phyloP scores from a whole-genome alignment of 2,113 vertebrate species.

The Scolopax mira region DNA sequence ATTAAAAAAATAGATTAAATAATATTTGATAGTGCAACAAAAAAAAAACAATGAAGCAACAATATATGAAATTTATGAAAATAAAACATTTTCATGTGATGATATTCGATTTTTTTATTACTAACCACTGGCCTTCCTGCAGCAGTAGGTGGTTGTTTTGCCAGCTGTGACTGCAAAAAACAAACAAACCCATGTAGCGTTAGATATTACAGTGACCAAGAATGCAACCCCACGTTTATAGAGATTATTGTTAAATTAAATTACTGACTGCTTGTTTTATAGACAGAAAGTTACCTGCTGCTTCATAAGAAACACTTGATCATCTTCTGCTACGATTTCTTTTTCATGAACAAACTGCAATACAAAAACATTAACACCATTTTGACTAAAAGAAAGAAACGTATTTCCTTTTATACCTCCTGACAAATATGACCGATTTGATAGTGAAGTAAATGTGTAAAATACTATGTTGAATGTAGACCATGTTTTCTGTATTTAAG shows the following conservation, averaged over 20 bases:
- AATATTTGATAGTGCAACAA: not conserved
- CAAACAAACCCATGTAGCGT: not conserved
- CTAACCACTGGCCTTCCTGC: constrained; percentile 95
- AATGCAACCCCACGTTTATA: not conserved
- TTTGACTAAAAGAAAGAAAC: not conserved
- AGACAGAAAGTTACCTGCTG: constrained; percentile 83
- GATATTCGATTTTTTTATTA: constrained; percentile 36
- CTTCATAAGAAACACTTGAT: constrained; percentile 97
- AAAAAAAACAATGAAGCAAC: not conserved
- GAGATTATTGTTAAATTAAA: not conserved
- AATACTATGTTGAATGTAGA: not conserved
- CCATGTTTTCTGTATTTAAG: not conserved
- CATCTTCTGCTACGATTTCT: constrained; percentile 96
- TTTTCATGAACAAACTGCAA: constrained; percentile 98
- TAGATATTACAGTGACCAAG: not conserved
- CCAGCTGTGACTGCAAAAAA: constrained; percentile 86
- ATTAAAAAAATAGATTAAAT: not conserved
- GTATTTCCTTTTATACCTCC: not conserved
- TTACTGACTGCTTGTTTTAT: not conserved
- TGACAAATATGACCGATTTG: not conserved
- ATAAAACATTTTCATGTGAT: not conserved
- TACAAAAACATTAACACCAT: not conserved
- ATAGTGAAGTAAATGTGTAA: not conserved
- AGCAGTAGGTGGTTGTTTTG: constrained; percentile 91
- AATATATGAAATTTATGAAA: not conserved